phyloP scores from a whole-genome alignment of 2,888 invertebrate genomes.

The Chymomyza amoena region DNA sequence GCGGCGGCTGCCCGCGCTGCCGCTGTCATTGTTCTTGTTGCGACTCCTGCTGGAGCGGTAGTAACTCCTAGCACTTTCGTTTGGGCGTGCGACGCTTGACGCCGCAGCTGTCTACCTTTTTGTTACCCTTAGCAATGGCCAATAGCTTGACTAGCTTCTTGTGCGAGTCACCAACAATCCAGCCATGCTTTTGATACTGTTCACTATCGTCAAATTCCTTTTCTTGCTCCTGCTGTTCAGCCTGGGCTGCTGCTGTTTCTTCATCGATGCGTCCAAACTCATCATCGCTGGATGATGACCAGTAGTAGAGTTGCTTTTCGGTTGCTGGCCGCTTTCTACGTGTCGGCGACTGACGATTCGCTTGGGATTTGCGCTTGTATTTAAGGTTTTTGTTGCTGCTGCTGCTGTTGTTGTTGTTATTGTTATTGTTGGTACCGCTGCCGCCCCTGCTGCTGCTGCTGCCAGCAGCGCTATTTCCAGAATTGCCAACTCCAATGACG shows the following conservation, averaged over 20 bases:
- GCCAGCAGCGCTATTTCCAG: conserved; percentile 2
- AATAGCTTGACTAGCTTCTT: conserved; percentile 90
- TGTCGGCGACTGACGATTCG: conserved; percentile 68
- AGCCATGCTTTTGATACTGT: conserved; percentile 86
- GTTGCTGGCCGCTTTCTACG: conserved; percentile 78
- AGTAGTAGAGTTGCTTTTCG: conserved; percentile 82
- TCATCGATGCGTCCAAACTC: conserved; percentile 80
- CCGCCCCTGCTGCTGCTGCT: conserved; percentile 6
- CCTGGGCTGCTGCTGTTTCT: conserved; percentile 7
- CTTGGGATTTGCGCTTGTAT: conserved; percentile 64
- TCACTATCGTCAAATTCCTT: conserved; percentile 68
- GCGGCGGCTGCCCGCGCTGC: conserved; percentile 14
- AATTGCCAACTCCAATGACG: not conserved
- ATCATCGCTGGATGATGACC: conserved; percentile 86
- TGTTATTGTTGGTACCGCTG: conserved; percentile 19
- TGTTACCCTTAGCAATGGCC: conserved; percentile 85
- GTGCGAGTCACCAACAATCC: conserved; percentile 91
- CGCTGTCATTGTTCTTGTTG: conserved; percentile 15
- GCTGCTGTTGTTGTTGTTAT: conserved; percentile 57
- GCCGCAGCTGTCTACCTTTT: conserved; percentile 79
- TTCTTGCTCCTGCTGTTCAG: conserved; percentile 36
- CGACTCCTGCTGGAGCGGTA: not conserved
- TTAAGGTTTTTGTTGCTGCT: conserved; percentile 58
- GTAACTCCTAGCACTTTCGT: conserved; percentile 68
- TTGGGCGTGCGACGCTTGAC: conserved; percentile 77